Evolutionary conservation across 2,888 invertebrate genomes (phyloP), one percentile per base, ranked within the genome.

Genomic region (Prosapia bicincta): DNA sequence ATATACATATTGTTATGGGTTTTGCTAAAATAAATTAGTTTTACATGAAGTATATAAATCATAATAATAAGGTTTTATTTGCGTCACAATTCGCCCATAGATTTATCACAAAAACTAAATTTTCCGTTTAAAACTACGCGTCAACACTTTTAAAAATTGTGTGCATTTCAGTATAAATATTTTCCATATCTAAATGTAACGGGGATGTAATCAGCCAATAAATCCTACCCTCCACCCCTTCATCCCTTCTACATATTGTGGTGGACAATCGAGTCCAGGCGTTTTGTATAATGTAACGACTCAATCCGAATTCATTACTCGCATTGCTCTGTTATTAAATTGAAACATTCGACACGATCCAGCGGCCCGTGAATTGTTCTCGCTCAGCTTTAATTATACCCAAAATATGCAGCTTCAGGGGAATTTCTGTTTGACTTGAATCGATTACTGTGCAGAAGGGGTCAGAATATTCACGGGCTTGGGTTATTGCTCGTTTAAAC

Each of bases 341-440:
- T 54, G 54, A 54, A 54, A 54, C 54, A 54, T 54, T 54, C 54
- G 54, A 54, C 54, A 54, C 54, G 54, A 54, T 54, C 54, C 54
- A 54, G 3, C 54, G 54, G 20, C 20, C 54, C 20, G 54, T 54
- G 54, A 54, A 54, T 54, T 54, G 20, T 38, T 38, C 38, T 38
- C 54, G n/a, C 54, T 54, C 54, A 20, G 54, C 54, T 54, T 54
- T 54, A 54, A 54, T 54, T 54, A 54, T 54, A 20, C 20, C 54
- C 54, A 54, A 54, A 54, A 54, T 54, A 54, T 54, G 54, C 54
- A 20, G 54, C 54, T 54, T 54, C 54, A 54, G 54, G 54, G 54
- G 54, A 10, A 54, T 54, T 54, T 54, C 54, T 54, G 54, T 54
- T 54, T 54, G 54, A 54, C 54, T 54, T 54, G 54, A 54, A 54